phyloP scores from a whole-genome alignment of 2,888 invertebrate species.

The Bombylius discolor region DNA sequence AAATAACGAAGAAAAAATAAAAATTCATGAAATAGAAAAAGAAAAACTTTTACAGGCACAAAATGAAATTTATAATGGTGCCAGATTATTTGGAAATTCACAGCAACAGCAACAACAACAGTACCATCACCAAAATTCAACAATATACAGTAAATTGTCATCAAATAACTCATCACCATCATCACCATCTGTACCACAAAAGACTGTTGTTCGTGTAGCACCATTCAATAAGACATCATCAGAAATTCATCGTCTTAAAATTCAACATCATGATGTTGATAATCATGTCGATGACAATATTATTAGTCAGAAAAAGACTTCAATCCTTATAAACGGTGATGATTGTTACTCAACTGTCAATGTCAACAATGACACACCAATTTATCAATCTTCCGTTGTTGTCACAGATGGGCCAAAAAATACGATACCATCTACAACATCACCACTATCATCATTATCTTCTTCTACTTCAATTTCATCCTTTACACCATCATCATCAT shows the following conservation, averaged over 20 bases:
- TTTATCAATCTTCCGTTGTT: slow-evolving; percentile 60
- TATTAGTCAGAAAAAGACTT: slow-evolving; percentile 46
- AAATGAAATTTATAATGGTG: slow-evolving; percentile 10
- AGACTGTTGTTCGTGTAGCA: slow-evolving; percentile 40
- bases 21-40: background rate
- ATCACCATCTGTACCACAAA: slow-evolving; percentile 16
- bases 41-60: slow-evolving; percentile 10
- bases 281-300: slow-evolving; percentile 7
- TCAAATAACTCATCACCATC: background rate
- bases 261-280: slow-evolving; percentile 42
- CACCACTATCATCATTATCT: slow-evolving; percentile 3
- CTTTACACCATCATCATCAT: slow-evolving; percentile 10
- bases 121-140: background rate
- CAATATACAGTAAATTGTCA: background rate
- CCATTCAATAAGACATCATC: slow-evolving; percentile 31
- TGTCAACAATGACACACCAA: slow-evolving; percentile 52
- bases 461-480: too few relatives aligned
- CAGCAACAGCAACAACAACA: background rate
- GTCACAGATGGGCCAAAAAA: slow-evolving; percentile 42
- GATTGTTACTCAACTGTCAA: slow-evolving; percentile 66
- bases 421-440: slow-evolving; percentile 19
- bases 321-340: slow-evolving; percentile 59
- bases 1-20: background rate
- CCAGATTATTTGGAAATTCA: slow-evolving; percentile 10
- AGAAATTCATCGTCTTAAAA: slow-evolving; percentile 42